Evolutionary conservation across 2,113 vertebrate species (phyloP), one percentile per base, ranked within the genome.

Genomic region (Pedetes capensis): DNA sequence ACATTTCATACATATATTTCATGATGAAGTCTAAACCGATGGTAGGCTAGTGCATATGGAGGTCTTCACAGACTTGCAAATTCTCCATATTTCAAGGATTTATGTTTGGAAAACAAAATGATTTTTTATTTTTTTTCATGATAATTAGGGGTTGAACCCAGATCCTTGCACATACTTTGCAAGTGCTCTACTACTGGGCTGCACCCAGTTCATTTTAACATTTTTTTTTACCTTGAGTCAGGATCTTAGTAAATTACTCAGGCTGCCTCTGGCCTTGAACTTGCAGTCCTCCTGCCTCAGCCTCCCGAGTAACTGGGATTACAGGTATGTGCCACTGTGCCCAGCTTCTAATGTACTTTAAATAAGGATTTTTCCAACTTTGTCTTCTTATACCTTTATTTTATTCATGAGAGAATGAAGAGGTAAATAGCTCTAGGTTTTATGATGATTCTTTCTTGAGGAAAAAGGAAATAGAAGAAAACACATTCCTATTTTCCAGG

Each of bases 101-200:
- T 22, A 14, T 85, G 86, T 92, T 83, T 93, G 23, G 91, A 86
- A 93, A 91, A 59, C 13, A 39, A 85, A 88, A 42, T 39, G 13
- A 39, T 29, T 18, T 39, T 39, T 59, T 11, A n/a, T n/a, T n/a
- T n/a, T n/a, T n/a, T n/a, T n/a, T n/a, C n/a, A n/a, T n/a, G n/a
- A n/a, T n/a, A n/a, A n/a, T n/a, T n/a, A n/a, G n/a, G n/a, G n/a
- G n/a, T n/a, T n/a, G n/a, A n/a, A n/a, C n/a, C n/a, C n/a, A n/a
- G n/a, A n/a, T n/a, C n/a, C n/a, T n/a, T n/a, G n/a, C n/a, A n/a
- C n/a, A n/a, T n/a, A n/a, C n/a, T n/a, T n/a, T n/a, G n/a, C n/a
- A n/a, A n/a, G n/a, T n/a, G n/a, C n/a, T n/a, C n/a, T n/a, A n/a
- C n/a, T n/a, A n/a, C n/a, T n/a, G n/a, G n/a, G n/a, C n/a, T n/a